Conservation (phyloP, 1,140 invertebrate species). For the silkworm (Bombyx mori) region ASM3026992v2 NC_085121.1:12972001-12972500, state of each 20-base stretch:
- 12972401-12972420: conserved; percentile 55
- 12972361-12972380: conserved; percentile 55
- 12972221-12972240: conserved; percentile 8
- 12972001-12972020: too few species aligned
- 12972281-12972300: background rate
- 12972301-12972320: conserved; percentile 8
- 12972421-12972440: conserved; percentile 48
- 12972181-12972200: conserved; percentile 4
- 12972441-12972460: conserved; percentile 37
- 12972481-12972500: conserved; percentile 23
- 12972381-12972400: conserved; percentile 57
- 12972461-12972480: conserved; percentile 30
- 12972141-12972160: too few species aligned
- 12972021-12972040: too few species aligned
- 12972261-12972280: conserved; percentile 2
- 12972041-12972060: too few species aligned
- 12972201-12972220: conserved; percentile 5
- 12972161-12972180: background rate
- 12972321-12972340: conserved; percentile 27
- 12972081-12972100: too few species aligned
- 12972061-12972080: too few species aligned
- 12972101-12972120: too few species aligned
- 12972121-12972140: too few species aligned
- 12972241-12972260: conserved; percentile 7
- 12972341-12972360: conserved; percentile 43